A percentile compares a stretch with the other conserved stretches of the same genome.
Conservation (phyloP, 2,113 vertebrate species). For the Lontra canadensis region DNA sequence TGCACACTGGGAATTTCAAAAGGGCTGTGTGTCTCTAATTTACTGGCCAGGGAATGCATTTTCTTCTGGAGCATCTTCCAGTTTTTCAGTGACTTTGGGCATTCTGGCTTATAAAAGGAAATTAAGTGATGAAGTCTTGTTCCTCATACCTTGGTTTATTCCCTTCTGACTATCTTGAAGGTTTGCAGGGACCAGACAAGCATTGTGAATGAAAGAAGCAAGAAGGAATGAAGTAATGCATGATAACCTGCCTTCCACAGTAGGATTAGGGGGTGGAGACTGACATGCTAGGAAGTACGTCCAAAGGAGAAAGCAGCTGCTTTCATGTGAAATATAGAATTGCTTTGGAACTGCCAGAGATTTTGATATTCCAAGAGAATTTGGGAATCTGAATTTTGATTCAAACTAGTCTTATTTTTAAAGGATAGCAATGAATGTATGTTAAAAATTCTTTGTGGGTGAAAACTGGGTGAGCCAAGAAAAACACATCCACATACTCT, state of each 20-base stretch:
- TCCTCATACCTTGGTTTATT: background rate
- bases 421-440: background rate
- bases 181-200: background rate
- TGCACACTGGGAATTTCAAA: background rate
- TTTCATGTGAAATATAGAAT: background rate
- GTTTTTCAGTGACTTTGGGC: background rate
- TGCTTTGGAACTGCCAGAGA: background rate
- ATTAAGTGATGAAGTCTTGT: background rate
- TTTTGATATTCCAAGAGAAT: background rate
- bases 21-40: background rate
- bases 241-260: background rate
- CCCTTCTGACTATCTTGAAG: background rate
- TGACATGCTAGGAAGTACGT: background rate
- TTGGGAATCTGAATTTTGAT: background rate
- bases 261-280: fast-evolving
- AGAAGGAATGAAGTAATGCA: background rate
- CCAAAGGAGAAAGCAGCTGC: background rate
- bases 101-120: background rate
- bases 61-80: background rate
- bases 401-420: constrained; percentile 2
- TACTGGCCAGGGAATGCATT: background rate
- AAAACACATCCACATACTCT: background rate
- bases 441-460: background rate
- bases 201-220: background rate
- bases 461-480: background rate